Base-by-base conservation (phyloP, 2,888 invertebrate genomes). In the Dyspetes luteomarginatus region DNA sequence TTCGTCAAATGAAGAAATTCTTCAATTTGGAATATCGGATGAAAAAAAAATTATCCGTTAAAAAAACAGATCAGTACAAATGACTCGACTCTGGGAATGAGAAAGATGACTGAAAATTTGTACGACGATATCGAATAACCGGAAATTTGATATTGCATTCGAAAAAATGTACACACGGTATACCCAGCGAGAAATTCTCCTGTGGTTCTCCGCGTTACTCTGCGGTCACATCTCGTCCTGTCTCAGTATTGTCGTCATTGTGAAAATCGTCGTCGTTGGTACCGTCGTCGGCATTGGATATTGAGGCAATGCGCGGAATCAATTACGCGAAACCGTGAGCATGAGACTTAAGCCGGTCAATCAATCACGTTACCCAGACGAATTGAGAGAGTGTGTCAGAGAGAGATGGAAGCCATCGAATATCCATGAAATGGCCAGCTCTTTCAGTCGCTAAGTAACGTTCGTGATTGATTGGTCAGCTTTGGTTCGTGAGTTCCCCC, bases 391-490 rank as follows among this genome's bases (percentile, higher is more conserved):
- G 78, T 64, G 69, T 73, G 68, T 71, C 78, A 62, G 65, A 65
- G 79, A 78, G 62, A 72, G 30, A 52, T n/a, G 64, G 12, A 12
- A 69, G 45, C 36, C 36, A 73, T 50, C 48, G 65, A 7, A 43
- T 74, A 74, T 67, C 45, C 65, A 48, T 67, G 56, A 74, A 74
- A 74, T 67, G 41, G 68, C 55, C 56, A 52, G 67, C 71, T 62
- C 72, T 78, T 73, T 73, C 72, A 69, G 76, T 82, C 82, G 77
- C 79, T 84, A 83, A 84, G 83, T 84, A 84, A 83, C 81, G 78
- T 77, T 69, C 60, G 78, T 83, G 84, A 84, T 84, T 81, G 84
- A 84, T 84, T 82, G 82, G 81, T 64, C 68, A 68, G 81, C 81
- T 84, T 83, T 79, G 69, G 72, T 24, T 45, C 30, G 60, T 7